These are phyloP conservation scores for Peromyscus eremicus DNA, from an alignment of 2,797 vertebrate genomes.

Conservation along the genomic window DNA sequence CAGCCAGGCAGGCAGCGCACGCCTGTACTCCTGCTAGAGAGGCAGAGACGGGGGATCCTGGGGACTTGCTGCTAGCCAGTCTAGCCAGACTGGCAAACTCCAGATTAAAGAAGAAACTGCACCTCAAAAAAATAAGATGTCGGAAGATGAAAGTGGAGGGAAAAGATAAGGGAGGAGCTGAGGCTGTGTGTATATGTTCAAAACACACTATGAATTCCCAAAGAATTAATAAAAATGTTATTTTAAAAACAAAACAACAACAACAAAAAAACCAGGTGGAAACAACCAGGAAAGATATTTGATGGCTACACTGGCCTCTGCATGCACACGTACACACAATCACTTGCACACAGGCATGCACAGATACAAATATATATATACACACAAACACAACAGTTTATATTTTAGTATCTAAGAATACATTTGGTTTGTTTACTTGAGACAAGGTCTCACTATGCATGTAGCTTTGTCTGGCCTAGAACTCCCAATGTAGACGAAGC, in stretches of 20 bases:
- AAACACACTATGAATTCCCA: background rate
- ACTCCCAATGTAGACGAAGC: background rate
- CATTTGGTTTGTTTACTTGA: background rate
- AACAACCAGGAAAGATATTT: background rate
- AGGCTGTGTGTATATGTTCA: background rate
- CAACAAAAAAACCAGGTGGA: background rate
- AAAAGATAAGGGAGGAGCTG: too few species aligned
- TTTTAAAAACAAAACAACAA: background rate
- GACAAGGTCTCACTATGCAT: background rate
- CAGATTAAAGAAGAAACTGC: background rate
- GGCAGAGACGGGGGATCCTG: too few species aligned
- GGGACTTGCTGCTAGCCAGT: background rate
- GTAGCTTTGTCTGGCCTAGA: background rate
- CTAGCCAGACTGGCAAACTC: background rate
- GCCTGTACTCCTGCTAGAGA: background rate
- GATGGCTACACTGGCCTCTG: background rate
- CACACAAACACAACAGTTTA: background rate
- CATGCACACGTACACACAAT: background rate
- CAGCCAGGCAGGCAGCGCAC: background rate
- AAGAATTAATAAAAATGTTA: background rate
- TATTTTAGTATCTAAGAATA: background rate
- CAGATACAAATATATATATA: background rate
- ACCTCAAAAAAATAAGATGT: background rate
- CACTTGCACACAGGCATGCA: background rate
- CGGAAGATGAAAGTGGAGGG: background rate